phyloP scores from a whole-genome alignment of 2,888 invertebrate species.

The Tenthredo mesomela region DNA sequence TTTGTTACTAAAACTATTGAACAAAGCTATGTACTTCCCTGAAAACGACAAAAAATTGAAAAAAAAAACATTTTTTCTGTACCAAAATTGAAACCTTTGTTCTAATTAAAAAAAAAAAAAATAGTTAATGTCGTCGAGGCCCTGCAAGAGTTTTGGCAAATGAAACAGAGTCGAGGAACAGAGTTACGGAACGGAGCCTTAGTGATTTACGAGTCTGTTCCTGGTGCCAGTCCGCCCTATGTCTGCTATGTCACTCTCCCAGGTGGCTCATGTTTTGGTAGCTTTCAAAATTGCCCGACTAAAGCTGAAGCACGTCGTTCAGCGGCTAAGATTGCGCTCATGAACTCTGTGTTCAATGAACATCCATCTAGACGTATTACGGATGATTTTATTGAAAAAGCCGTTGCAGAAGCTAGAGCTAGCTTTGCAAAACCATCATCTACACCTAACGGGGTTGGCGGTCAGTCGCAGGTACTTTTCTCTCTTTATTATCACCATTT shows the following conservation, averaged over 20 bases:
- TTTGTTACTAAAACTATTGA: not conserved
- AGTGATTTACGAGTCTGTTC: constrained; percentile 97
- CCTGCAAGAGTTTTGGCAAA: constrained; percentile 98
- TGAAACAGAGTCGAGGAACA: constrained; percentile 94
- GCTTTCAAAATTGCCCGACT: constrained; percentile 96
- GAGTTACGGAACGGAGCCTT: constrained; percentile 93
- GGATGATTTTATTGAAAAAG: constrained; percentile 96
- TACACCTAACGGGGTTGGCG: constrained; percentile 68
- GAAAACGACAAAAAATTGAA: not conserved
- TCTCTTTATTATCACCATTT: not conserved
- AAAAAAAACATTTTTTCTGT: not conserved
- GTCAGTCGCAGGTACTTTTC: constrained; percentile 61
- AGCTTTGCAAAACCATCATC: constrained; percentile 79
- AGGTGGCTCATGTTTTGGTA: constrained; percentile 97
- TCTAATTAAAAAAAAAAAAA: constrained; percentile 67
- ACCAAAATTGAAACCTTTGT: not conserved
- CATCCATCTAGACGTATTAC: constrained; percentile 95
- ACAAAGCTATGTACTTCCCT: not conserved
- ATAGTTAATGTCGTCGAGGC: constrained; percentile 97
- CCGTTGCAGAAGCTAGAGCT: constrained; percentile 93
- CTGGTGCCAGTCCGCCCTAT: constrained; percentile 94
- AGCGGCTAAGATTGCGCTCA: constrained; percentile 96
- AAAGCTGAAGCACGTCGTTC: constrained; percentile 97
- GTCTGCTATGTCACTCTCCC: constrained; percentile 97
- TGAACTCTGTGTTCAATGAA: constrained; percentile 98